Evolutionary conservation across 2,888 invertebrate species (phyloP), one percentile per base, ranked within the genome.

Genomic region (Perdita meconis): DNA sequence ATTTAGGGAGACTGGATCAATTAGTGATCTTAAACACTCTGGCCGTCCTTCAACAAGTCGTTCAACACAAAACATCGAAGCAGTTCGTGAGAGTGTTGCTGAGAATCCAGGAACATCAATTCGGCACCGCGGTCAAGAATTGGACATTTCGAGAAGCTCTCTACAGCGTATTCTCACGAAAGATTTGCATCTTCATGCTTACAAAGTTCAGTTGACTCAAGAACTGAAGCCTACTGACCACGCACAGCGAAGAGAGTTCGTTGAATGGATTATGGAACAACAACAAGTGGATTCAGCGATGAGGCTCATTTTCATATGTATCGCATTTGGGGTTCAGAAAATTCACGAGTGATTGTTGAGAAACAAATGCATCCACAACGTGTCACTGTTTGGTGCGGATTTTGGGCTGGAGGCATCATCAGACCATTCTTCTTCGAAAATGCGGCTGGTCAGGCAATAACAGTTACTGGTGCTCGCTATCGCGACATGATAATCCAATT

Each of bases 371-470:
- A 40, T 60, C 55, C 65, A 72, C 76, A 87, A 87, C 84, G 83
- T 82, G 78, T 87, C 53, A 90, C 89, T 36, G 71, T 71, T 53
- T 80, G 90, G 88, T 87, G 91, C 82, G 89, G 87, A 74, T 90
- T 92, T 78, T 90, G 87, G 86, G 79, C 83, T 83, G 88, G 86
- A 70, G 89, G 89, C 73, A 84, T 91, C 70, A 90, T 92, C 74
- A 89, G 89, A 50, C 89, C 89, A 50, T 90, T 86, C 63, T 89
- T 90, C 64, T 88, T 86, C 53, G 82, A 90, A 89, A 85, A 90
- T 72, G 82, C 75, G 59, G 70, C 65, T 71, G 74, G 79, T 24
- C 13, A 50, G 22, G 47, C 19, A 30, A 40, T 36, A 36, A 87
- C 78, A 65, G 78, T 88, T 70, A 86, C 63, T 84, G 83, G 80